These are phyloP conservation scores for Stenurella melanura DNA, from an alignment of 2,888 invertebrate species.

Conservation along the genomic window DNA sequence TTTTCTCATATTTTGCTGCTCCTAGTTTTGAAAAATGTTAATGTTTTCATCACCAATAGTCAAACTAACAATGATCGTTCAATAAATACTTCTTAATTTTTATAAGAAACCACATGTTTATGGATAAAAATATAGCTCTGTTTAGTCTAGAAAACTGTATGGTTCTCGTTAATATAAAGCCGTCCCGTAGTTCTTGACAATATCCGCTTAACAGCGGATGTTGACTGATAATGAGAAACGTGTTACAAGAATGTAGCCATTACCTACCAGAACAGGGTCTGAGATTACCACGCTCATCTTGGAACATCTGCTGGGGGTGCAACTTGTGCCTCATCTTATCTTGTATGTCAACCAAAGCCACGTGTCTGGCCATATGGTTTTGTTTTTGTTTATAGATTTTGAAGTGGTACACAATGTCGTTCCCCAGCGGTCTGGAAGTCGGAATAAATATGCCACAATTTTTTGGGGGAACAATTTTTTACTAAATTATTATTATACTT, in stretches of 20 bases:
- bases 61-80: too few relatives aligned
- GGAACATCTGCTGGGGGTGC: background rate
- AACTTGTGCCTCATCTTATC: background rate
- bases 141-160: background rate
- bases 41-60: too few relatives aligned
- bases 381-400: background rate
- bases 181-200: background rate
- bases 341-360: background rate
- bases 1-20: too few relatives aligned
- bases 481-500: background rate
- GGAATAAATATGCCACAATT: background rate
- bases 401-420: background rate
- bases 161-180: background rate
- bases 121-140: background rate
- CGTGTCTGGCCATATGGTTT: conserved; percentile 2
- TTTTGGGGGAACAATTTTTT: background rate
- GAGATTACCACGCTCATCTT: background rate
- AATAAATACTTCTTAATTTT: too few relatives aligned
- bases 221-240: background rate
- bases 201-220: background rate
- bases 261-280: background rate
- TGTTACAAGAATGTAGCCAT: background rate
- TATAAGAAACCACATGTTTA: background rate
- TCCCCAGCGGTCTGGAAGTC: background rate
- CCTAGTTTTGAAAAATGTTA: too few relatives aligned